Base-by-base conservation (phyloP, 2,888 invertebrate species). In the Tanytarsus gracilentus region DNA sequence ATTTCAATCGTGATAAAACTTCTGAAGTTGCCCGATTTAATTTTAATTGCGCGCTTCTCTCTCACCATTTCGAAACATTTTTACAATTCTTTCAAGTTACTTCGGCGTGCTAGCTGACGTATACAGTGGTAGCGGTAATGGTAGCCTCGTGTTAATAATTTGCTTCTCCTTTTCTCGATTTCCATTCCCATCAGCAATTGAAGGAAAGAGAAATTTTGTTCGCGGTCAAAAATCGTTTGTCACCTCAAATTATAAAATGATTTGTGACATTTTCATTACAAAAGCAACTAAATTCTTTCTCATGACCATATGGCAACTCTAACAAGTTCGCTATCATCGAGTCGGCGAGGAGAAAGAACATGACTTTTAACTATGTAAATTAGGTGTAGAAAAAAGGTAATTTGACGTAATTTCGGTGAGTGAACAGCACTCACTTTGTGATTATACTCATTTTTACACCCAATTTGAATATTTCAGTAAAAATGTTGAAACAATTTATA, bases 1-100 rank as follows among this genome's bases (percentile, higher is more conserved):
- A 40, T 29, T 58, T 58, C 58, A 23, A 58, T 58, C 58, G 21
- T 27, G 58, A 58, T 58, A 58, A 58, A 44, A 23, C 40, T 48
- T 58, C 26, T n/a, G 25, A 25, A 29, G 58, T 30, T 58, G 58
- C 58, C 58, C 48, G 48, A 44, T 58, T 58, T 48, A n/a, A n/a
- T n/a, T n/a, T n/a, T n/a, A 44, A 44, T 44, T 44, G 44, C 44
- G 4, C 23, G 36, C 23, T 18, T 44, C 40, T 21, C 18, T 44
- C 23, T 18, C 21, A n/a, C 33, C n/a, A 36, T 14, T 36, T 14
- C n/a, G 36, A 36, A 36, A 36, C 16, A 14, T 14, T 40, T 11
- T 44, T 11, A 21, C 44, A 44, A 23, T 44, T 16, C 23, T 33
- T 44, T 21, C 23, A 21, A 8, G 23, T 44, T 18, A 11, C 11